Evolutionary conservation across 2,888 invertebrate species (phyloP), one percentile per base, ranked within the genome.

Genomic region (Anarsia innoxiella): DNA sequence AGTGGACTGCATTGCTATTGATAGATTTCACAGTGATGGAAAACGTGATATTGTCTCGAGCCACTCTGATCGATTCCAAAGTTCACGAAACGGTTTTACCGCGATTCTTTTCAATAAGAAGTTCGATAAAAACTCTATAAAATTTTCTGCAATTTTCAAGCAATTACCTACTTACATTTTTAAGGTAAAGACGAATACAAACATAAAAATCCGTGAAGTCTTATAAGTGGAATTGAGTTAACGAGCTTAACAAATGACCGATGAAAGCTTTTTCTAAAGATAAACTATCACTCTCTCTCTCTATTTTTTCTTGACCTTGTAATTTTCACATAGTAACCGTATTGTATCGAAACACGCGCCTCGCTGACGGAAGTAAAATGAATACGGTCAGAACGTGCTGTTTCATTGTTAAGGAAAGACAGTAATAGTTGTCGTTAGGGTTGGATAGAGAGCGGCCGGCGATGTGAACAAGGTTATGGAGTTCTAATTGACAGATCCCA

Each of bases 401-500:
- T 41, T 36, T 46, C 40, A 46, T 51, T 48, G 42, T 49, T 41
- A 36, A 31, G 39, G 37, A 44, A 33, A 47, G 44, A 41, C 46
- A 45, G 51, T 54, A 51, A 61, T 63, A 61, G 63, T 57, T 56
- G 55, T 66, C 53, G 58, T 58, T 65, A 61, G 49, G 57, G 41
- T 59, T 49, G 47, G 50, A 46, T 42, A 59, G 51, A 46, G 54
- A 56, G 53, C 52, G 53, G 54, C 49, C 54, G 55, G 42, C 59
- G 63, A 68, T 70, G 69, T 64, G 67, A 74, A 74, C 71, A 68
- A 66, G 67, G 69, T 66, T 70, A 68, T 66, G 66, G 64, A 66
- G 59, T 61, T 66, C 62, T 74, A 76, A 77, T 78, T 76, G 75
- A 74, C 75, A 77, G 70, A 75, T 70, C 66, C 64, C 55, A 64